A percentile compares a stretch with the other conserved stretches of the same genome.
These are phyloP conservation scores for Oplegnathus fasciatus DNA, from an alignment of 2,113 vertebrate genomes.

Conservation along the genomic window DNA sequence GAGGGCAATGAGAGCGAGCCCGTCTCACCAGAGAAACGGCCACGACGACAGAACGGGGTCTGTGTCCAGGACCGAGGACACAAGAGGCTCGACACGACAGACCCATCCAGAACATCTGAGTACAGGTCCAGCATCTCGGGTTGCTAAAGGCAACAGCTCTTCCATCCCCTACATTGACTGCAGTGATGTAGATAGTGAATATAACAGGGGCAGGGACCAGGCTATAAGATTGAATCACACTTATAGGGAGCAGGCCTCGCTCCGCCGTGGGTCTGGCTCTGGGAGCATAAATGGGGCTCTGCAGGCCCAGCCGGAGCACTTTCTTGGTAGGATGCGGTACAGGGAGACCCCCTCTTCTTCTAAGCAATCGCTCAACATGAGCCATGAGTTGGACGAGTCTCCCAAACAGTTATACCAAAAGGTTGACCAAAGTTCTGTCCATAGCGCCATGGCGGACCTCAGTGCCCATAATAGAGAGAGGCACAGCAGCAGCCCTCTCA, in stretches of 20 bases:
- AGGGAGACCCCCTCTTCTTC: conserved; percentile 85
- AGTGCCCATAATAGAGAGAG: conserved; percentile 76
- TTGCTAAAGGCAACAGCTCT: conserved; percentile 88
- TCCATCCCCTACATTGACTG: conserved; percentile 92
- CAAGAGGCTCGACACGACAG: conserved; percentile 80
- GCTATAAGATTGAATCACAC: conserved; percentile 86
- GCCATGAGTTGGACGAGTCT: conserved; percentile 82
- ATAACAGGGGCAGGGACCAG: conserved; percentile 86
- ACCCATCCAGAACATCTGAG: conserved; percentile 87
- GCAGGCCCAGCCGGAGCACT: conserved; percentile 84
- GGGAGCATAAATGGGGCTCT: conserved; percentile 49
- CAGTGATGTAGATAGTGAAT: conserved; percentile 92
- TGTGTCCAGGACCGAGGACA: conserved; percentile 75
- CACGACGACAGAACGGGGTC: conserved; percentile 74
- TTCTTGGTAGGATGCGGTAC: conserved; percentile 71
- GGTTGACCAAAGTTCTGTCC: conserved; percentile 81
- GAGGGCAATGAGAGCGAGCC: conserved; percentile 81
- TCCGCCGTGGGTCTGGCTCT: conserved; percentile 61
- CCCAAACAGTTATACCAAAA: conserved; percentile 82
- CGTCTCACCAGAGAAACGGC: conserved; percentile 85
- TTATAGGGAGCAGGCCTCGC: conserved; percentile 84
- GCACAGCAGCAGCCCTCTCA: conserved; percentile 80
- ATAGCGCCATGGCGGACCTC: conserved; percentile 86
- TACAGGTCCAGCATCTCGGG: conserved; percentile 95
- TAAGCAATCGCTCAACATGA: conserved; percentile 80